Conservation (phyloP, 1,140 invertebrate species). For the Lucilia cuprina region DNA sequence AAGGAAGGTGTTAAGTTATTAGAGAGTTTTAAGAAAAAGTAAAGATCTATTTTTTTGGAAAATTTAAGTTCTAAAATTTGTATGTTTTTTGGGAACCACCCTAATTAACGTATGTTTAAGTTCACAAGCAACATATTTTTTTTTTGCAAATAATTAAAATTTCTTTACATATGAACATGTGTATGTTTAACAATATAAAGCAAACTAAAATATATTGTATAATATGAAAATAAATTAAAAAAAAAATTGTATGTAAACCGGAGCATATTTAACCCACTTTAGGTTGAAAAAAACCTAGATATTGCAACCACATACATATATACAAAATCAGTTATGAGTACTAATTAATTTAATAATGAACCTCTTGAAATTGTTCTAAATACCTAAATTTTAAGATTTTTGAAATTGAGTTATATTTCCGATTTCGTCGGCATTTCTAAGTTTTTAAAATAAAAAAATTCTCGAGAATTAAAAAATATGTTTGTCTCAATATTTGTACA, state of each 20-base stretch:
- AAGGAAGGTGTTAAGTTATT: neutral
- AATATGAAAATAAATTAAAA: neutral
- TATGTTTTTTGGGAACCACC: neutral
- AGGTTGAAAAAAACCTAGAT: neutral
- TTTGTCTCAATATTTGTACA: too few relatives aligned
- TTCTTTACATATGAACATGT: neutral
- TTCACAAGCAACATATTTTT: neutral
- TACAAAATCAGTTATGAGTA: too few relatives aligned
- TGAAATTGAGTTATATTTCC: too few relatives aligned
- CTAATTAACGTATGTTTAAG: neutral
- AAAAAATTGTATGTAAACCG: neutral
- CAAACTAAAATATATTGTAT: neutral
- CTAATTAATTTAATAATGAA: neutral
- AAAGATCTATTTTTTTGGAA: neutral
- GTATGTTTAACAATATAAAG: neutral
- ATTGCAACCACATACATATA: too few relatives aligned
- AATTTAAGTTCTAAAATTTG: neutral
- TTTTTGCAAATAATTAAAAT: constrained; percentile 8
- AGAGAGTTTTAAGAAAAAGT: too few relatives aligned
- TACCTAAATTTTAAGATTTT: too few relatives aligned
- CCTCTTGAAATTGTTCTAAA: too few relatives aligned
- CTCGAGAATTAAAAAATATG: too few relatives aligned
- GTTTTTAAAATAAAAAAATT: too few relatives aligned
- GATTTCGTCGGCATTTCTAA: too few relatives aligned
- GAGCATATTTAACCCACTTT: constrained; percentile 4